Conservation (phyloP, 2,888 invertebrate genomes). For the Amphiduros pacificus region DNA sequence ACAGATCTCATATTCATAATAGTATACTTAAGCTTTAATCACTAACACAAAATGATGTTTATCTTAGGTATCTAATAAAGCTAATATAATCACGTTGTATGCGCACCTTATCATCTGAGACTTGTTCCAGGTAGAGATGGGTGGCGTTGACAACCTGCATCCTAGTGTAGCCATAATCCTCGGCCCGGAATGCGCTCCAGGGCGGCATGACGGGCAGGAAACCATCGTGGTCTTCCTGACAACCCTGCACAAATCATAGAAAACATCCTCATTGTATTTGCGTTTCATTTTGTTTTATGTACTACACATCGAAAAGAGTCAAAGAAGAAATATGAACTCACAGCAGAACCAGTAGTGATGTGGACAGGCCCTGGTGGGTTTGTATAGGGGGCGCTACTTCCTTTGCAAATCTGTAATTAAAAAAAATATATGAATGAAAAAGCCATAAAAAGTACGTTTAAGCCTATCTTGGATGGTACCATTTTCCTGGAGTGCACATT, state of each 20-base stretch:
- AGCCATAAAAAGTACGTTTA: no score
- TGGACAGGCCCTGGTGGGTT: conserved; percentile 35
- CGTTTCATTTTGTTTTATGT: no score
- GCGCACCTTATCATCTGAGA: conserved; percentile 12
- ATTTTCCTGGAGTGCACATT: no score
- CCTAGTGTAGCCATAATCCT: conserved; percentile 87
- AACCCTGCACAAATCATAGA: conserved; percentile 64
- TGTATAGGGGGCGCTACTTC: conserved; percentile 48
- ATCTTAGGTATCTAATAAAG: no score
- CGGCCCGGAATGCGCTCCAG: conserved; percentile 81
- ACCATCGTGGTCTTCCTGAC: conserved; percentile 76
- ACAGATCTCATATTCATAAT: no score
- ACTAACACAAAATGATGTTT: no score
- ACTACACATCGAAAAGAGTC: no score
- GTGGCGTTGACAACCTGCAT: conserved; percentile 81
- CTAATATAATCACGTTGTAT: neutral
- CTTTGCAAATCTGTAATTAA: neutral
- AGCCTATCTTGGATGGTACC: no score
- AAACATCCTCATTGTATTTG: neutral
- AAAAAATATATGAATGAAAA: no score
- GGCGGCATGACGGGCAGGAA: conserved; percentile 67
- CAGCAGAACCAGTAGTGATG: conserved; percentile 30
- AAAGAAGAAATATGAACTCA: no score
- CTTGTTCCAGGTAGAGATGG: conserved; percentile 62
- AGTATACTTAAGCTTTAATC: no score